Conservation (phyloP, 2,797 vertebrate genomes). For the Lithobates pipiens region DNA sequence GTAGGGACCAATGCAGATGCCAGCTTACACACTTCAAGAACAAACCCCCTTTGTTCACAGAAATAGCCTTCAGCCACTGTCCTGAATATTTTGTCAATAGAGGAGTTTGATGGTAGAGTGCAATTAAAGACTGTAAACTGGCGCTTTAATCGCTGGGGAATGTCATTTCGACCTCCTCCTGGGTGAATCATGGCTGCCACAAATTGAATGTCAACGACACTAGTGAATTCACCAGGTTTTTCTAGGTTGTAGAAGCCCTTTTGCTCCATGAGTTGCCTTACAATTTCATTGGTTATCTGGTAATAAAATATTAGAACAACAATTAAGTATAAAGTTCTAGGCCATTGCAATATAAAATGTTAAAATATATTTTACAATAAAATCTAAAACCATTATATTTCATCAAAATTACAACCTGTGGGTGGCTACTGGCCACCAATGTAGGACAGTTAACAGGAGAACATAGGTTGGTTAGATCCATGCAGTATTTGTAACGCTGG, state of each 20-base stretch:
- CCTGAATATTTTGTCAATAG: slow-evolving; percentile 84
- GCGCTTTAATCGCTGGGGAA: slow-evolving; percentile 86
- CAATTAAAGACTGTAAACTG: slow-evolving; percentile 87
- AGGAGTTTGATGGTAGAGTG: slow-evolving; percentile 84
- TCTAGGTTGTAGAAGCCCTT: slow-evolving; percentile 86
- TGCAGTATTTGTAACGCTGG: neutral
- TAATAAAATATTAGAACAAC: neutral
- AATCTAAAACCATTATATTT: too few relatives aligned
- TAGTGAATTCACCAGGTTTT: slow-evolving; percentile 84
- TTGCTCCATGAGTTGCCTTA: slow-evolving; percentile 89
- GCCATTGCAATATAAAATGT: too few relatives aligned
- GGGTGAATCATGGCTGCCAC: slow-evolving; percentile 88
- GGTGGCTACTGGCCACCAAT: neutral
- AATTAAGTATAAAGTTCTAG: neutral
- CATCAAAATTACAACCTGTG: neutral
- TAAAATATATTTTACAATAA: neutral
- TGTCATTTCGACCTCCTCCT: slow-evolving; percentile 85
- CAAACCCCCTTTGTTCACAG: slow-evolving; percentile 79
- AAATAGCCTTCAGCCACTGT: slow-evolving; percentile 84
- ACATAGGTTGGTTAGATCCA: neutral
- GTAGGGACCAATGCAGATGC: slow-evolving; percentile 80
- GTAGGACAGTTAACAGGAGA: neutral
- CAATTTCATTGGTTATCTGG: slow-evolving; percentile 88
- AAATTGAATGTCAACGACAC: slow-evolving; percentile 80
- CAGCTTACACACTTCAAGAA: slow-evolving; percentile 72